Evolutionary conservation across 2,113 vertebrate species (phyloP).

Genomic region (Stictonetta naevosa): DNA sequence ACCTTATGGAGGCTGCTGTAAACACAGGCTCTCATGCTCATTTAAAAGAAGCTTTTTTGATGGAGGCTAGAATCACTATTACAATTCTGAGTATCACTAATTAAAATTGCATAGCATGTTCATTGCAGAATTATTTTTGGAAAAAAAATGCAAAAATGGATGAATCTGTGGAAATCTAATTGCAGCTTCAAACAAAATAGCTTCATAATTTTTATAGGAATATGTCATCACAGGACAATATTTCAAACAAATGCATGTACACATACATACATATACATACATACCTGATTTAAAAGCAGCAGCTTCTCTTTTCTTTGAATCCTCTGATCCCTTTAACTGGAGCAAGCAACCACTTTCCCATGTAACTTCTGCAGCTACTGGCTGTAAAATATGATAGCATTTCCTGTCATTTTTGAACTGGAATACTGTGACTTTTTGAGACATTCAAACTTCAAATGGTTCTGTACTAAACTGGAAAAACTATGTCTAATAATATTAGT

Average conservation of each 20-base stretch:
- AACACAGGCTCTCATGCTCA: not conserved
- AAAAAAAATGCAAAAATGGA: not conserved
- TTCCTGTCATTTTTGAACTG: constrained; percentile 7
- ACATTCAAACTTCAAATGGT: not conserved
- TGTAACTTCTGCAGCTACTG: constrained; percentile 56
- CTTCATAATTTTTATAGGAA: not conserved
- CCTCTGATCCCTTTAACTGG: constrained; percentile 31
- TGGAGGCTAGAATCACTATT: not conserved
- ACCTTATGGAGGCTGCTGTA: not conserved
- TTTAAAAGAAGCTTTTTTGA: not conserved
- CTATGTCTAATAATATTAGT: not conserved
- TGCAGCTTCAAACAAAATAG: not conserved
- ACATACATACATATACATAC: not conserved
- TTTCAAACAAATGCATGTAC: not conserved
- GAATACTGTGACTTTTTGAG: constrained; percentile 2
- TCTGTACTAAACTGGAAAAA: not conserved
- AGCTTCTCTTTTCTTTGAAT: constrained; percentile 64
- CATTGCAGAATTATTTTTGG: not conserved
- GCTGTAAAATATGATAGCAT: constrained; percentile 74
- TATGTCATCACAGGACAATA: not conserved
- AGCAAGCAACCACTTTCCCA: constrained; percentile 42
- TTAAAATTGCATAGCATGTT: not conserved
- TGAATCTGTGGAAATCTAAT: not conserved
- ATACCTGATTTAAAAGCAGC: constrained; percentile 59
- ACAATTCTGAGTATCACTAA: not conserved